These are phyloP conservation scores for Reticulitermes speratus DNA, from an alignment of 1,140 invertebrate species.

Conservation along the genomic window DNA sequence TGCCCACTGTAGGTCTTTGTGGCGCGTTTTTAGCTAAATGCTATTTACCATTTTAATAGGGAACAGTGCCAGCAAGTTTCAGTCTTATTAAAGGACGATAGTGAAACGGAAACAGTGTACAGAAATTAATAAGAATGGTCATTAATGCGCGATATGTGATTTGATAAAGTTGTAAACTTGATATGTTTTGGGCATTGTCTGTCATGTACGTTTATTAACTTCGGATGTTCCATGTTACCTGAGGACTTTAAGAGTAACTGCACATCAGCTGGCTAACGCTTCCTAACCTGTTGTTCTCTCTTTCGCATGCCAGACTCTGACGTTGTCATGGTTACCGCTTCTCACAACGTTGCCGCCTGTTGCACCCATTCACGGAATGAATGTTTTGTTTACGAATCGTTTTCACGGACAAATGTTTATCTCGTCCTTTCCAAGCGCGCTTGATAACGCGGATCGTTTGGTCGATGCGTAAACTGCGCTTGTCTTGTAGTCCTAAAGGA, in stretches of 20 bases:
- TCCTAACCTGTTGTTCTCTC: slow-evolving; percentile 1
- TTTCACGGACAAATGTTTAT: background rate
- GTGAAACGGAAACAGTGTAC: no score
- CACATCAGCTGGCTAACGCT: slow-evolving; percentile 3
- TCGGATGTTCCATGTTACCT: background rate
- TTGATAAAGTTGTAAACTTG: no score
- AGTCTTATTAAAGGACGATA: no score
- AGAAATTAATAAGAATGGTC: no score
- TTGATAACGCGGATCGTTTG: background rate
- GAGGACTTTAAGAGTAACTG: background rate
- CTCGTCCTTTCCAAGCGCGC: background rate
- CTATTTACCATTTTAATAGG: no score
- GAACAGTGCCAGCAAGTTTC: no score
- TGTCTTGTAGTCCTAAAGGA: background rate
- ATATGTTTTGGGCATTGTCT: no score
- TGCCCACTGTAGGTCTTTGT: no score
- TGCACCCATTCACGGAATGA: background rate
- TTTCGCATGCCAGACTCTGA: background rate
- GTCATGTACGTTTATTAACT: no score
- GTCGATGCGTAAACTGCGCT: no score
- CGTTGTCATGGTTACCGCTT: slow-evolving; percentile 12
- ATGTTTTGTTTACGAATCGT: slow-evolving; percentile 17
- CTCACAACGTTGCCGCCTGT: background rate
- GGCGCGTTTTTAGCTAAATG: no score
- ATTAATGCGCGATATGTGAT: no score